These are phyloP conservation scores for Agrypnia vestita DNA, from an alignment of 1,140 invertebrate genomes.

Conservation along the genomic window DNA sequence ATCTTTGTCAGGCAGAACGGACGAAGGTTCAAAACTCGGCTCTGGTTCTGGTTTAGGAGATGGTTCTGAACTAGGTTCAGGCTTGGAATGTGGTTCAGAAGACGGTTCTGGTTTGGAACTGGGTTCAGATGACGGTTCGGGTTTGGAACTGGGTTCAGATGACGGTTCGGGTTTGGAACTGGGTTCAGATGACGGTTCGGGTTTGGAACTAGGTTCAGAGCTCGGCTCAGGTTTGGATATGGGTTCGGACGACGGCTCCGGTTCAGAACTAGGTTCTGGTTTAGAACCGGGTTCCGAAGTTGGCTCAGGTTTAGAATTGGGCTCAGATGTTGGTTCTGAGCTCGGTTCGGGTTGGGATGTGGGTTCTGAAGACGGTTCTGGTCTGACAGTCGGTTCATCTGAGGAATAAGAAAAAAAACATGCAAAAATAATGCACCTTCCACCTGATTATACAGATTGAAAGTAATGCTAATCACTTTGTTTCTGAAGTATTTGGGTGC, in stretches of 20 bases:
- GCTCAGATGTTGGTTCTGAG: too few relatives aligned
- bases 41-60: constrained; percentile 66
- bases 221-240: too few relatives aligned
- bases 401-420: constrained; percentile 50
- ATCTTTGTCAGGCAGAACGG: constrained; percentile 1
- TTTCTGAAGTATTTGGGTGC: constrained; percentile 23
- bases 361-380: constrained; percentile 63
- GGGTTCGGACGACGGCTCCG: too few relatives aligned
- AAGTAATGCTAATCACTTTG: constrained; percentile 18
- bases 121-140: constrained; percentile 64
- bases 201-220: too few relatives aligned
- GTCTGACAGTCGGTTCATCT: constrained; percentile 59
- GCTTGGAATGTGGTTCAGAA: constrained; percentile 63
- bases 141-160: constrained; percentile 63
- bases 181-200: constrained; percentile 66
- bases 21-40: constrained; percentile 57
- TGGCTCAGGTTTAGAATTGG: constrained; percentile 62
- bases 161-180: constrained; percentile 51
- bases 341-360: constrained; percentile 61
- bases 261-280: constrained; percentile 63
- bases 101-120: constrained; percentile 62
- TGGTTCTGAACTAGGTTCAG: constrained; percentile 66
- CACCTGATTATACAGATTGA: constrained; percentile 32
- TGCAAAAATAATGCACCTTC: constrained; percentile 48
- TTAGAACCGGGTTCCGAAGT: constrained; percentile 64